A percentile compares a stretch with the other conserved stretches of the same genome.
These are phyloP conservation scores for Apamea epomidion DNA, from an alignment of 2,888 invertebrate genomes.

Conservation along the genomic window DNA sequence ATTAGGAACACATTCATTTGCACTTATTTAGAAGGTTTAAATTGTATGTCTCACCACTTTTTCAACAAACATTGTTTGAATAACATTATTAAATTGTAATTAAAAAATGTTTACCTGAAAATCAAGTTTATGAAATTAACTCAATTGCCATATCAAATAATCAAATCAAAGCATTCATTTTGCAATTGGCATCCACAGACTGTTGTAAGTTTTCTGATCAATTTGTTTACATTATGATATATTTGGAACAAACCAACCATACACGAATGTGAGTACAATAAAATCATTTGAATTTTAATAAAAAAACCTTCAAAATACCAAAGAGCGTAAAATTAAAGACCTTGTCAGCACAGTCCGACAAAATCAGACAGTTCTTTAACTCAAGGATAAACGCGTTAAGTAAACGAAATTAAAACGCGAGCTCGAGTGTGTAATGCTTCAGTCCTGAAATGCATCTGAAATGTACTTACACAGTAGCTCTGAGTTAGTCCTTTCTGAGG, in stretches of 20 bases:
- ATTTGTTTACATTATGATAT: neutral
- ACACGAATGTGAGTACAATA: neutral
- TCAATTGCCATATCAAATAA: neutral
- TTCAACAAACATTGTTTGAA: neutral
- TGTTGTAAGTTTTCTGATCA: neutral
- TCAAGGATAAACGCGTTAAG: slow-evolving; percentile 10
- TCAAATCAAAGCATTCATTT: neutral
- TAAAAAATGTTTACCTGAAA: neutral
- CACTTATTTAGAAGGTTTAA: neutral
- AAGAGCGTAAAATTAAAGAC: neutral
- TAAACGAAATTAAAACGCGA: slow-evolving; percentile 45
- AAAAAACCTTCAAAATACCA: neutral
- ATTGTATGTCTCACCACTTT: neutral
- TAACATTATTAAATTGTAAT: neutral
- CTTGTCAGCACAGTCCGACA: neutral
- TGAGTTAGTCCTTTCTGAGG: slow-evolving; percentile 36
- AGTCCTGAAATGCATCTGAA: slow-evolving; percentile 38
- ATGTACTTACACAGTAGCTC: slow-evolving; percentile 22
- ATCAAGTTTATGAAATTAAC: neutral
- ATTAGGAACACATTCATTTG: neutral
- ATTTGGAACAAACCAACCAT: neutral
- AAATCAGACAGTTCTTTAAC: neutral
- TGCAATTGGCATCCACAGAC: neutral
- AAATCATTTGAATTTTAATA: neutral
- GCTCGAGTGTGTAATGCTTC: slow-evolving; percentile 13